phyloP scores from a whole-genome alignment of 1,140 invertebrate species.

The Drosophila nasuta region DNA sequence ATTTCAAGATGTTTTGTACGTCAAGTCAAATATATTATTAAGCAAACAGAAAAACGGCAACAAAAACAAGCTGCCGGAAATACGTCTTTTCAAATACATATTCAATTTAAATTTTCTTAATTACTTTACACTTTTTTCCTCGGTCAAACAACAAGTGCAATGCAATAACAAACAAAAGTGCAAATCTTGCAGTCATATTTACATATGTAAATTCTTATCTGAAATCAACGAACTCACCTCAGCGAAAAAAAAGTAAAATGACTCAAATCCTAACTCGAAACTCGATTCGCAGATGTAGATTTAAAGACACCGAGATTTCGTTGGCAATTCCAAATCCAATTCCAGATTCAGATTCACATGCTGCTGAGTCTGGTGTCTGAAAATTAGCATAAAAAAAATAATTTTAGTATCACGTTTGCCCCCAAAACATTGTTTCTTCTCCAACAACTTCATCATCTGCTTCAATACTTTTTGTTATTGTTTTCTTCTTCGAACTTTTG shows the following conservation, averaged over 20 bases:
- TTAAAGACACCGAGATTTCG: background rate
- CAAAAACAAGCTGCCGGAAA: constrained; percentile 60
- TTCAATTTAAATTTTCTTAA: constrained; percentile 22
- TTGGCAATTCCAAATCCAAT: background rate
- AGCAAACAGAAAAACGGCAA: constrained; percentile 27
- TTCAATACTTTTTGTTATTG: constrained; percentile 12
- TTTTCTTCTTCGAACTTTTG: constrained; percentile 30
- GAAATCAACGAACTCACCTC: constrained; percentile 55
- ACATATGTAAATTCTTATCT: constrained; percentile 20
- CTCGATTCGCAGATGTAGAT: background rate
- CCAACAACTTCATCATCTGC: constrained; percentile 9
- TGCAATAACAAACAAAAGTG: constrained; percentile 13
- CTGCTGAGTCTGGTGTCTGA: constrained; percentile 20
- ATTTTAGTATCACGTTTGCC: constrained; percentile 76
- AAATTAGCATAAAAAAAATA: constrained; percentile 60
- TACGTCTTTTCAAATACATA: constrained; percentile 50
- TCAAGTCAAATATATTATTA: constrained; percentile 17
- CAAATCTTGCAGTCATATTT: constrained; percentile 19
- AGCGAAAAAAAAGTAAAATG: background rate
- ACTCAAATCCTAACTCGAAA: constrained; percentile 17
- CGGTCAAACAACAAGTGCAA: constrained; percentile 18
- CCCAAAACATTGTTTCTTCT: constrained; percentile 48
- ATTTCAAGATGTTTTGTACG: background rate
- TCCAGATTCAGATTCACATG: constrained; percentile 50
- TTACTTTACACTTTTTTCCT: constrained; percentile 21